Conservation (phyloP, 2,113 vertebrate genomes). For the Cnemophilus loriae region DNA sequence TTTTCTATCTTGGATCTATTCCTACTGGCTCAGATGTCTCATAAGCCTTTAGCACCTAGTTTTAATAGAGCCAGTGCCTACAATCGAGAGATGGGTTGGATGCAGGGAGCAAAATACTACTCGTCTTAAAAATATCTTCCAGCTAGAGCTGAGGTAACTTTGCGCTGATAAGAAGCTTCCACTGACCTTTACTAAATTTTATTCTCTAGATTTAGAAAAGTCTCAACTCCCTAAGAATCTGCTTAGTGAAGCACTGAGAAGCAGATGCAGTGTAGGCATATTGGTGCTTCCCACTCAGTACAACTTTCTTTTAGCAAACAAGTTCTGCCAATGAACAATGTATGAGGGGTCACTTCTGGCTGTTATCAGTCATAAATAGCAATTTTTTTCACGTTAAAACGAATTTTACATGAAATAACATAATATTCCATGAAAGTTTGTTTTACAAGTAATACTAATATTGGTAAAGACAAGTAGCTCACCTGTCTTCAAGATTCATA, state of each 20-base stretch:
- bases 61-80: slow-evolving; percentile 29
- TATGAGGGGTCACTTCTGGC: slow-evolving; percentile 1
- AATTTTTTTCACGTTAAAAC: neutral
- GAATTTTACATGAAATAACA: neutral
- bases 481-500: neutral
- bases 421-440: neutral
- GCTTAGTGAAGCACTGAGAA: slow-evolving; percentile 44
- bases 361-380: neutral
- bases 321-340: neutral
- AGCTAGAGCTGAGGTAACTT: slow-evolving; percentile 23
- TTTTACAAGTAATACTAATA: neutral
- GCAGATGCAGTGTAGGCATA: slow-evolving; percentile 60
- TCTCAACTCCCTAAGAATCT: slow-evolving; percentile 16
- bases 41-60: slow-evolving; percentile 48
- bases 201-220: slow-evolving; percentile 52
- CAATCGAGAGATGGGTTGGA: neutral
- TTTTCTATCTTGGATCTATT: slow-evolving; percentile 52
- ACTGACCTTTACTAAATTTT: slow-evolving; percentile 46
- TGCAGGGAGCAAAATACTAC: slow-evolving; percentile 37
- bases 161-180: slow-evolving; percentile 23
- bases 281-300: slow-evolving; percentile 43
- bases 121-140: slow-evolving; percentile 20
- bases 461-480: neutral
- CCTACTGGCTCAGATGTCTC: slow-evolving; percentile 40
- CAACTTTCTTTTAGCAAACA: slow-evolving; percentile 33